Conservation (phyloP, 1,140 invertebrate genomes). For the Antheraea pernyi region DNA sequence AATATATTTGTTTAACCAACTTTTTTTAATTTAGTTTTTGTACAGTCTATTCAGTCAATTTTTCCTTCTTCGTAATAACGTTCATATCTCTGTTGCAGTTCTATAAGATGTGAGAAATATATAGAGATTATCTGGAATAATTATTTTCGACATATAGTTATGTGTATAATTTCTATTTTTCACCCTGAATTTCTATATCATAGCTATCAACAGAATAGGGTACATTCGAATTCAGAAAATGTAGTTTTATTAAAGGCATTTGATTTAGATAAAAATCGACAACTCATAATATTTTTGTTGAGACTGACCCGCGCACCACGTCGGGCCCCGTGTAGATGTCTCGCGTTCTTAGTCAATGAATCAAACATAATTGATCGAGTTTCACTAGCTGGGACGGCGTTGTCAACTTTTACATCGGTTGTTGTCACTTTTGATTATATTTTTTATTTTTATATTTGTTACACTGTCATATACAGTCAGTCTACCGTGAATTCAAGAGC, state of each 20-base stretch:
- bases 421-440: slow-evolving; percentile 19
- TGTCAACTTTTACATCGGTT: slow-evolving; percentile 27
- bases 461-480: not conserved
- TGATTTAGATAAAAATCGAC: slow-evolving; percentile 11
- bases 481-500: not conserved
- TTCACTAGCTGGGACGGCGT: slow-evolving; percentile 13
- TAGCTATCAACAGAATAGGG: not conserved
- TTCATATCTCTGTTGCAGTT: too few species aligned
- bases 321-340: not conserved
- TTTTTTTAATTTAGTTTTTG: too few species aligned
- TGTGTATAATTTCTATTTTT: too few species aligned
- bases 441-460: not conserved
- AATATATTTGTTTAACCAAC: too few species aligned
- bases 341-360: slow-evolving; percentile 27
- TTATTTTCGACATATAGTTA: too few species aligned
- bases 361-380: slow-evolving; percentile 38
- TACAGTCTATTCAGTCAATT: too few species aligned
- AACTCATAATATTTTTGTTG: slow-evolving; percentile 38
- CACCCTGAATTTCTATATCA: too few species aligned
- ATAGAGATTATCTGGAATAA: too few species aligned
- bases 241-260: not conserved
- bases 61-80: too few species aligned
- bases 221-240: not conserved
- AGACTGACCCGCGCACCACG: not conserved
- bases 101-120: too few species aligned